Percentiles rank a stretch among this genome's conserved stretches.
phyloP scores from a whole-genome alignment of 2,797 vertebrate species.

The Coluber constrictor region DNA sequence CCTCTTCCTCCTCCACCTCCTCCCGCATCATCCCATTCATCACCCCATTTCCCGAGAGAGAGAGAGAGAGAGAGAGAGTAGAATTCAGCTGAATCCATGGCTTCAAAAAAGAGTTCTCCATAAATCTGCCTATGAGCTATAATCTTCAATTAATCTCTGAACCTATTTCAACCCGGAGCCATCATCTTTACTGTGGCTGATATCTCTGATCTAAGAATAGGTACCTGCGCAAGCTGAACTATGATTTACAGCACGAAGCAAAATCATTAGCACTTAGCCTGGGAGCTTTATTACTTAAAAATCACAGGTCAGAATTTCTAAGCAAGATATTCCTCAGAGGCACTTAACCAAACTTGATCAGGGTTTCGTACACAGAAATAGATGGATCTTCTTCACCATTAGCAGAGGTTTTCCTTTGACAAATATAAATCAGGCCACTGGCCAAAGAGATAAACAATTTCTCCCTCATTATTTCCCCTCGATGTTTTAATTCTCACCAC shows the following conservation, averaged over 20 bases:
- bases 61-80: background rate
- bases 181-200: slow-evolving; percentile 18
- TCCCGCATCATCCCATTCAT: background rate
- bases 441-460: background rate
- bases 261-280: slow-evolving; percentile 6
- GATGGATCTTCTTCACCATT: background rate
- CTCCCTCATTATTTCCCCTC: background rate
- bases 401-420: background rate
- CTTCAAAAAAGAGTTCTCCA: slow-evolving; percentile 13
- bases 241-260: background rate
- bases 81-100: background rate
- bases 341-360: background rate
- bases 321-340: background rate
- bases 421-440: background rate
- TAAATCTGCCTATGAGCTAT: slow-evolving; percentile 22
- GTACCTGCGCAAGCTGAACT: slow-evolving; percentile 12
- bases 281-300: slow-evolving; percentile 13
- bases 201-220: slow-evolving; percentile 33
- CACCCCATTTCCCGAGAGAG: too few relatives aligned
- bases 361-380: background rate
- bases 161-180: slow-evolving; percentile 22
- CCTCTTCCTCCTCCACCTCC: too few relatives aligned
- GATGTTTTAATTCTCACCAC: background rate
- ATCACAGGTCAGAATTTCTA: slow-evolving; percentile 12
- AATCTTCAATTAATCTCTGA: slow-evolving; percentile 34